Base-by-base conservation (phyloP, 2,888 invertebrate genomes). In the Oxyscelio sp. region DNA sequence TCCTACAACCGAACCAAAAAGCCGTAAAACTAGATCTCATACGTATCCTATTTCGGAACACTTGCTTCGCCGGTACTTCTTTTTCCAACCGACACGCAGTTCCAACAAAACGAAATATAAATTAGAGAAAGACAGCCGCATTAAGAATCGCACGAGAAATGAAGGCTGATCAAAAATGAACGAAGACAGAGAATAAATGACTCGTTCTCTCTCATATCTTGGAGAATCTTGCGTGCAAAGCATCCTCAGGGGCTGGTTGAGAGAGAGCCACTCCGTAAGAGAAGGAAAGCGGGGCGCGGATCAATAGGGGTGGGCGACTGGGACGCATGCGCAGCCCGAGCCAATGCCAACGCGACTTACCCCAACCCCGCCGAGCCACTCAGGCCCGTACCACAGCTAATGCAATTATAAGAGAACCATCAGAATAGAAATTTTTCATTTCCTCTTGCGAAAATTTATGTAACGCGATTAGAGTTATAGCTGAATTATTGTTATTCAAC, bases 181-280 rank as follows among this genome's bases (percentile, higher is more conserved):
- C 27, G 31, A 63, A 82, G 65, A 82, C 65, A 70, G 79, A 74
- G 78, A 74, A 88, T 88, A 88, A 90, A 89, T 90, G 89, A 87
- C 87, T 82, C 68, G 70, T 82, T 68, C 82, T 75, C 77, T 68
- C 83, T 87, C 88, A 87, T 92, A 91, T 92, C 92, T 90, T 89
- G 87, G 83, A 87, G 90, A 89, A 92, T 91, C 90, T 92, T 91
- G 92, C 92, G 91, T 91, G 90, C 90, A 88, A 90, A 79, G 89
- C 87, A 89, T 92, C 89, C 90, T 90, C 88, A 85, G 87, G 58
- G 81, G 83, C n/a, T n/a, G n/a, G 34, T 31, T 48, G 63, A 70
- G 48, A 48, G 79, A 63, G 63, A 71, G 6, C 4, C 5, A 19
- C 21, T 40, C 4, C 4, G 27, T 11, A 17, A 4, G 21, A 31